Conservation (phyloP, 2,888 invertebrate genomes). For the Liposcelis brunnea region DNA sequence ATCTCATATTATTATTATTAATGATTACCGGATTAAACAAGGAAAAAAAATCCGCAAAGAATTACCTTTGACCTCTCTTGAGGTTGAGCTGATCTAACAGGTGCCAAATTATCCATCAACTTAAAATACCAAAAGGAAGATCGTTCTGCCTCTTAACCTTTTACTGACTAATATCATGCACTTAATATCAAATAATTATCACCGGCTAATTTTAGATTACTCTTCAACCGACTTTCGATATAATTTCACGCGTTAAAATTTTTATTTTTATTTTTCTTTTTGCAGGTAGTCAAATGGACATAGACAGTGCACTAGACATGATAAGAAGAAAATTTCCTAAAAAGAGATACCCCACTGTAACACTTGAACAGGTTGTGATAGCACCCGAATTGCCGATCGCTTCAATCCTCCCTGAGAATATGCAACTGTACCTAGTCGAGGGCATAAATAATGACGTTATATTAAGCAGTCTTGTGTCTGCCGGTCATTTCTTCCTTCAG, state of each 20-base stretch:
- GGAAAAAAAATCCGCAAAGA: too few relatives aligned
- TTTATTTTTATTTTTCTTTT: constrained; percentile 11
- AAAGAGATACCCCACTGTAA: constrained; percentile 61
- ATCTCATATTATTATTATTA: too few relatives aligned
- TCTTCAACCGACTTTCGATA: background rate
- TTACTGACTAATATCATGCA: too few relatives aligned
- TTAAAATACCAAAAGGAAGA: too few relatives aligned
- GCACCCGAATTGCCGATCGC: constrained; percentile 24
- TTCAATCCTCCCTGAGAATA: constrained; percentile 22
- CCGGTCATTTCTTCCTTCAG: constrained; percentile 85
- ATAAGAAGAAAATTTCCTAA: constrained; percentile 73
- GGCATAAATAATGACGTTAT: constrained; percentile 86
- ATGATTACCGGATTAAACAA: too few relatives aligned
- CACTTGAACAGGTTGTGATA: constrained; percentile 41
- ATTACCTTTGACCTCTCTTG: too few relatives aligned
- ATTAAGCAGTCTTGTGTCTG: constrained; percentile 69
- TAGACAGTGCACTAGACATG: constrained; percentile 65
- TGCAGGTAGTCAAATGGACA: constrained; percentile 53
- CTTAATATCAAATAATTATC: too few relatives aligned
- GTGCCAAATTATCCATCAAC: too few relatives aligned
- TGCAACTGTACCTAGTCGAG: constrained; percentile 69
- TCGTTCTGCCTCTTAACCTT: too few relatives aligned
- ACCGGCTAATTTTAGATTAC: background rate
- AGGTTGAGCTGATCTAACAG: too few relatives aligned
- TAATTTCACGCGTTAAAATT: too few relatives aligned